These are phyloP conservation scores for Poeciliopsis retropinna DNA, from an alignment of 2,113 vertebrate species.

Conservation along the genomic window DNA sequence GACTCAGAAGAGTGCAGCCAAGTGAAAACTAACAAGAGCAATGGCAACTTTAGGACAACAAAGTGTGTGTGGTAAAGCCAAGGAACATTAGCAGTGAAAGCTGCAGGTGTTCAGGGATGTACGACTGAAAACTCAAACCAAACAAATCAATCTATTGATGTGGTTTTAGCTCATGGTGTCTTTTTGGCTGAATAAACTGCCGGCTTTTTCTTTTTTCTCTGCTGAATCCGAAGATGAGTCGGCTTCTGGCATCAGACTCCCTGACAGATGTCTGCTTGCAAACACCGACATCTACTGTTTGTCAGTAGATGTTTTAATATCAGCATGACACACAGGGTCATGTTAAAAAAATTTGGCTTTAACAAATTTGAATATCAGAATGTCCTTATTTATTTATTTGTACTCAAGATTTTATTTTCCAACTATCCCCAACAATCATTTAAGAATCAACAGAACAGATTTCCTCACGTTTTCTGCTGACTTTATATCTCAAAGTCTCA, in stretches of 20 bases:
- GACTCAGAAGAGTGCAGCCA: conserved; percentile 15
- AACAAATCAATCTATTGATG: neutral
- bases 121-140: neutral
- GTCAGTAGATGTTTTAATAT: neutral
- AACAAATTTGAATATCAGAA: no score
- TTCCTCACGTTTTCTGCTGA: no score
- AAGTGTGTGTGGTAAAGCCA: conserved; percentile 5
- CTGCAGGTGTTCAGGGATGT: neutral
- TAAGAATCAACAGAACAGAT: no score
- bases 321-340: no score
- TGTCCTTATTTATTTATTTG: no score
- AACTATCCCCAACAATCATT: no score
- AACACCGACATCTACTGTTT: neutral
- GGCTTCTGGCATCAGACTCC: neutral
- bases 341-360: no score
- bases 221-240: neutral
- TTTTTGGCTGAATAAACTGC: neutral
- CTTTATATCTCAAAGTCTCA: no score
- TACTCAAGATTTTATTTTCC: no score
- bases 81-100: neutral
- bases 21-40: conserved; percentile 12
- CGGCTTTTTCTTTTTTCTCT: conserved; percentile 2
- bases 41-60: conserved; percentile 18
- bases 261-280: neutral
- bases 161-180: neutral